Evolutionary conservation across 2,797 vertebrate genomes (phyloP).

Genomic region (Sebastes alutus): DNA sequence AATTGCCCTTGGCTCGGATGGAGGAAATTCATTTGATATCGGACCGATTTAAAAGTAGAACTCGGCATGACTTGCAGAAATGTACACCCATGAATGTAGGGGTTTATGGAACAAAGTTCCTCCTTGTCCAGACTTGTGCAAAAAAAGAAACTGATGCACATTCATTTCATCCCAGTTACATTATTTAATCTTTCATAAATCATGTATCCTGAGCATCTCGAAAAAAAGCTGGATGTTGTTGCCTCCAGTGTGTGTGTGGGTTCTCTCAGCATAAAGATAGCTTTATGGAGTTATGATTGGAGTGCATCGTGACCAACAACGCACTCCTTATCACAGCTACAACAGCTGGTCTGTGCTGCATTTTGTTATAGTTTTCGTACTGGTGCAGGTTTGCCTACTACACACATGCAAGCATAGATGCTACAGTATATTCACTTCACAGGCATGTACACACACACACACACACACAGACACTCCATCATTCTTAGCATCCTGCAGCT

Average conservation of each 20-base stretch:
- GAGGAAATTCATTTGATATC: constrained; percentile 55
- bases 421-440: not conserved
- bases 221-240: constrained; percentile 61
- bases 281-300: constrained; percentile 67
- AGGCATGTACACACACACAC: not conserved
- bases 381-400: not conserved
- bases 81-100: constrained; percentile 9
- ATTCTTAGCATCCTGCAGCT: constrained; percentile 44
- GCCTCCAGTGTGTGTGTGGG: constrained; percentile 53
- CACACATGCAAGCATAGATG: not conserved
- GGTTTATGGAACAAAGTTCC: not conserved
- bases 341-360: constrained; percentile 49
- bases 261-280: constrained; percentile 70
- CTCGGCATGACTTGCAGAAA: constrained; percentile 62
- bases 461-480: not conserved
- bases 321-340: constrained; percentile 55
- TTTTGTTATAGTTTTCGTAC: constrained; percentile 30
- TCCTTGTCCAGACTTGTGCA: constrained; percentile 20
- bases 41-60: constrained; percentile 40
- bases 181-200: constrained; percentile 68
- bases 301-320: constrained; percentile 71
- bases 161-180: constrained; percentile 54
- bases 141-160: constrained; percentile 22
- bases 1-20: constrained; percentile 32
- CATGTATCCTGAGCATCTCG: constrained; percentile 51